phyloP scores from a whole-genome alignment of 2,888 invertebrate species.

The Acleris cristana region DNA sequence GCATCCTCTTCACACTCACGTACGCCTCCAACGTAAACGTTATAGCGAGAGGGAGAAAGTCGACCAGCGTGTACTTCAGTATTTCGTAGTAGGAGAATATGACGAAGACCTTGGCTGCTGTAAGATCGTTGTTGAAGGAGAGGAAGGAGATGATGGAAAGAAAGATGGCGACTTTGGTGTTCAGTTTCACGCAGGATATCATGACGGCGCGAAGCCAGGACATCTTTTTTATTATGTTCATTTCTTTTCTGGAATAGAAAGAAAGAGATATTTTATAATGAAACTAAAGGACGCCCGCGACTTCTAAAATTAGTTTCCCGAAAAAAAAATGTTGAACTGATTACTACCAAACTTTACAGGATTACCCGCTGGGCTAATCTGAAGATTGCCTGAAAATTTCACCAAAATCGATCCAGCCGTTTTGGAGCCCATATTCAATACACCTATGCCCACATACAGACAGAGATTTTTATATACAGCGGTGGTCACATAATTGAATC shows the following conservation, averaged over 20 bases:
- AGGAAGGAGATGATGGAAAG: conserved; percentile 89
- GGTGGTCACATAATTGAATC: no score
- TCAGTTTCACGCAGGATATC: conserved; percentile 89
- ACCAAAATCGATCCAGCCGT: no score
- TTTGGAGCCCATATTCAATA: no score
- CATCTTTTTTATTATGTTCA: conserved; percentile 86
- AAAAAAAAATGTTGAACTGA: no score
- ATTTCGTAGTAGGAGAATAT: conserved; percentile 92
- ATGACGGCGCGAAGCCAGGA: conserved; percentile 87
- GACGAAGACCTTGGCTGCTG: conserved; percentile 90
- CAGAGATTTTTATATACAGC: no score
- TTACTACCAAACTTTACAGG: no score
- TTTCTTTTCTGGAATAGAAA: conserved; percentile 83
- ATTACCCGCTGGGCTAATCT: no score
- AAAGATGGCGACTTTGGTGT: conserved; percentile 91
- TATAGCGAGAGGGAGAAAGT: conserved; percentile 91
- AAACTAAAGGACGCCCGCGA: no score
- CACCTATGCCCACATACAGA: no score
- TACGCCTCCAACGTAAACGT: conserved; percentile 90
- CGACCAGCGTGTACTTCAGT: conserved; percentile 89
- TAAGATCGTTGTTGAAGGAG: conserved; percentile 85
- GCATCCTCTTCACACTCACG: conserved; percentile 88
- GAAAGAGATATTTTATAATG: neutral
- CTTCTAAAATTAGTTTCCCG: no score
- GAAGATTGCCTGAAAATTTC: no score